Evolutionary conservation across 2,797 vertebrate genomes (phyloP), one percentile per base, ranked within the genome.

Genomic region (Champsocephalus gunnari): DNA sequence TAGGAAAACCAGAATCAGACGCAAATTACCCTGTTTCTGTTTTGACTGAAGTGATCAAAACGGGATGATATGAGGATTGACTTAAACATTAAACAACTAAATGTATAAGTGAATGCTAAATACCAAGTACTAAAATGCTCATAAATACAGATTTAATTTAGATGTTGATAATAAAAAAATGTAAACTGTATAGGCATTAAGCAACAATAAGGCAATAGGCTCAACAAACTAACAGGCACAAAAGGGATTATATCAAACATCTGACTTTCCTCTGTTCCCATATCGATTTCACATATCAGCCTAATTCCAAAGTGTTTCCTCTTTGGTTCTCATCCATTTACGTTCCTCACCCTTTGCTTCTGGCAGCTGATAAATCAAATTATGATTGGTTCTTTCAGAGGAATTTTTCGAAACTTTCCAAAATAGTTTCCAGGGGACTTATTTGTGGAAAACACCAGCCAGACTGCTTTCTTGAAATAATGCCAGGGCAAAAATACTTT

Each of bases 321-420:
- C 85, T 83, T 75, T 80, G 63, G 82, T 87, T 87, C 70, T 82
- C 82, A 80, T 76, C 74, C 82, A 59, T 41, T 73, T 80, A 89
- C 77, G 59, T 72, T 67, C 81, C 47, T 75, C 41, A 16, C 66
- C 77, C 75, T 32, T 73, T 24, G 49, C 55, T 83, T 64, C 78
- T 88, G 87, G 89, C 89, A 89, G 72, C 74, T 48, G 82, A 92
- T 93, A 83, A 91, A 89, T 86, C 77, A 60, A 77, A 77, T 79
- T 82, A 86, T 75, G 74, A 91, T 79, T 81, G 73, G 62, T 87
- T 89, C 81, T 91, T 92, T 88, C 66, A 47, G 78, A 83, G 81
- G 81, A 81, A 77, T 84, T 86, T 88, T 82, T 83, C 68, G 2
- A 85, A 86, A 90, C 68, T 81, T 82, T 88, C 72, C 51, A 9